phyloP scores from a whole-genome alignment of 1,140 invertebrate species.

The Dryas iulia region DNA sequence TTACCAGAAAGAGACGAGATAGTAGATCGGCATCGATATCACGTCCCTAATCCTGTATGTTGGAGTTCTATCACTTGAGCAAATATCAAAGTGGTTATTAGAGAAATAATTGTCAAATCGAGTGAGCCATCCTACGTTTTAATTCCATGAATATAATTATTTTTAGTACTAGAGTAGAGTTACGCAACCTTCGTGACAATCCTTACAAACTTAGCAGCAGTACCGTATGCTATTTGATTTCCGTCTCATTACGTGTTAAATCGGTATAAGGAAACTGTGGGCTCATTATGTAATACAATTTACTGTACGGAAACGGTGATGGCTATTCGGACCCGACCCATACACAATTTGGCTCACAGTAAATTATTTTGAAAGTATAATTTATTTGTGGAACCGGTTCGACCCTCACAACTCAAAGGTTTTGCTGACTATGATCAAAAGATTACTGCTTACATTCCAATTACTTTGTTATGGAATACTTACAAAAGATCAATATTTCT shows the following conservation, averaged over 20 bases:
- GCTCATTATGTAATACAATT: slow-evolving; percentile 37
- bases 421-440: slow-evolving; percentile 49
- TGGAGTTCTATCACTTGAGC: slow-evolving; percentile 32
- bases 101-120: not conserved
- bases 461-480: slow-evolving; percentile 13
- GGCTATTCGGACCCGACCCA: slow-evolving; percentile 33
- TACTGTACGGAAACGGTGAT: slow-evolving; percentile 32
- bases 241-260: slow-evolving; percentile 23
- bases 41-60: slow-evolving; percentile 49
- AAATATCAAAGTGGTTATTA: slow-evolving; percentile 34
- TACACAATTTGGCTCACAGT: slow-evolving; percentile 32
- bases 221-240: slow-evolving; percentile 17
- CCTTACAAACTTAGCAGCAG: not conserved
- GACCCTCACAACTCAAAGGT: slow-evolving; percentile 66
- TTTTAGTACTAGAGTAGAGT: not conserved
- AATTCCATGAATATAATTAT: not conserved
- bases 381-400: slow-evolving; percentile 66
- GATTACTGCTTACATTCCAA: slow-evolving; percentile 24
- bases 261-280: slow-evolving; percentile 27
- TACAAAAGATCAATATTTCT: slow-evolving; percentile 3
- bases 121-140: not conserved
- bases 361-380: slow-evolving; percentile 65
- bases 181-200: not conserved
- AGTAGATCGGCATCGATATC: slow-evolving; percentile 58
- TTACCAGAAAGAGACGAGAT: slow-evolving; percentile 69